Base-by-base conservation (phyloP, 1,140 invertebrate genomes). In the Copidosoma floridanum region DNA sequence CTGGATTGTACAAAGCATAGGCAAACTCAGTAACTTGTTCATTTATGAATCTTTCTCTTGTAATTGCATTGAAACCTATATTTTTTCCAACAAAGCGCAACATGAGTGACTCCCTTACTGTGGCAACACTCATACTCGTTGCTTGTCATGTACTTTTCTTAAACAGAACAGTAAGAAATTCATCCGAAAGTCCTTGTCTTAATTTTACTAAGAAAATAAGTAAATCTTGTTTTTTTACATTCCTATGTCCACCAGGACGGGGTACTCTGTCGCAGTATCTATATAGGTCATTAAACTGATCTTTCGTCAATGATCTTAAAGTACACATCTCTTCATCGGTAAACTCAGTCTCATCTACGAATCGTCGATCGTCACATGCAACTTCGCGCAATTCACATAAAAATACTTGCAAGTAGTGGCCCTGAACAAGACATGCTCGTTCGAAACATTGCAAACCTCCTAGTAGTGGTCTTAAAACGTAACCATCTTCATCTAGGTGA, bases 151-250 rank as follows among this genome's bases (percentile, higher is more conserved):
- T 52, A 12, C 32, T 14, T 43, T 54, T 59, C 18, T 58, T 10
- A 32, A 62, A 67, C 27, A 67, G 52, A 0, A 50, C 29, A 14
- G 14, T 51, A 6, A 64, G 44, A 47, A 63, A 66, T 37, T 58
- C 55, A 44, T 66, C 58, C 20, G 46, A 41, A 14, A 63, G 24
- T 6, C 65, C 51, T 51, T 66, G 65, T 11, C 58, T 46, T 18
- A 59, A 29, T 60, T 66, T 64, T n/a, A 54, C 63, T 40, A 66
- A 52, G 47, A 61, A 64, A 12, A 24, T 44, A 18, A 64, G 14
- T 11, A 61, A 23, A 20, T 63, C 21, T 27, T 57, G 51, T 54
- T 53, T 65, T 12, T 20, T 61, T 1, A 60, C 41, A 38, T 51
- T 32, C 10, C 46, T 57, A 27, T 47, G 14, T 23, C 54, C 51